These are phyloP conservation scores for Microhierax caerulescens DNA, from an alignment of 2,797 vertebrate genomes.

Conservation along the genomic window DNA sequence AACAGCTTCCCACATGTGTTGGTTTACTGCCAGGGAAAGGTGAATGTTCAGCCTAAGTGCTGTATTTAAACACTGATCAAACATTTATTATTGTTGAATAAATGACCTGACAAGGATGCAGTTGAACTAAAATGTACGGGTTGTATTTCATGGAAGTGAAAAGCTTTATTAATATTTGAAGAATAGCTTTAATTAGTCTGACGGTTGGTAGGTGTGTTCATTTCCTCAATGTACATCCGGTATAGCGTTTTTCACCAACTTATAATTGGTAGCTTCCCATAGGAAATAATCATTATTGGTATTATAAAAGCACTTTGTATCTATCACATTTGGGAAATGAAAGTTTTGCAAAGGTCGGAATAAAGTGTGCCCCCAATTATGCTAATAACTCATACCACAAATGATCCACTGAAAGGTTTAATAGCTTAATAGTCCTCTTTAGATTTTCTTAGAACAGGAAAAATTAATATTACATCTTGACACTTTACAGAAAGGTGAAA, in stretches of 20 bases:
- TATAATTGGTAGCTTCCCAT: constrained; percentile 80
- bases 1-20: not conserved
- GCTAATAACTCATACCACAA: constrained; percentile 88
- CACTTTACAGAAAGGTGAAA: constrained; percentile 8
- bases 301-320: constrained; percentile 78
- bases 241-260: constrained; percentile 68
- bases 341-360: constrained; percentile 83
- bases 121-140: not conserved
- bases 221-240: constrained; percentile 72
- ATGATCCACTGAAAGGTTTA: constrained; percentile 75
- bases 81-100: constrained; percentile 20
- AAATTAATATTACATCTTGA: constrained; percentile 5
- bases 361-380: constrained; percentile 96
- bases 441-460: constrained; percentile 67
- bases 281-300: constrained; percentile 80
- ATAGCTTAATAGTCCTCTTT: constrained; percentile 75
- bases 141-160: not conserved
- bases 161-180: constrained; percentile 37
- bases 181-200: constrained; percentile 47
- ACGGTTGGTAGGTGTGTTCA: constrained; percentile 66
- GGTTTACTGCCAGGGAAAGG: not conserved
- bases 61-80: constrained; percentile 25
- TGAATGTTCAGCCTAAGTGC: not conserved
- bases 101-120: not conserved
- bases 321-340: constrained; percentile 87